These are phyloP conservation scores for Eilema depressum DNA, from an alignment of 2,888 invertebrate species.

Conservation along the genomic window DNA sequence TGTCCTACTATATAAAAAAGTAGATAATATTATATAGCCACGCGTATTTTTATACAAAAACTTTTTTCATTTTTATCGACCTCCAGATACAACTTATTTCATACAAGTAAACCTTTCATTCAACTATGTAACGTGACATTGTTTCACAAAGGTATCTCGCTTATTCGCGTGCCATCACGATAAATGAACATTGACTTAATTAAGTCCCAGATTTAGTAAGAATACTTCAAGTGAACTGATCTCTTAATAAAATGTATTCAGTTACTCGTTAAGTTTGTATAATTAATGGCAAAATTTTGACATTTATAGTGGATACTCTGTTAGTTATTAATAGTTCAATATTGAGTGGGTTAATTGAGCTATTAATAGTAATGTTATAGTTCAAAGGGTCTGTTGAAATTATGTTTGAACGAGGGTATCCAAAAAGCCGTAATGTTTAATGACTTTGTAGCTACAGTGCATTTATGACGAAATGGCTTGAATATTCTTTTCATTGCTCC, in stretches of 20 bases:
- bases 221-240: conserved; percentile 47
- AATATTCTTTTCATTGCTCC: too few relatives aligned
- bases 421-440: neutral
- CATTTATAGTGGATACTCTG: conserved; percentile 5
- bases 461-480: neutral
- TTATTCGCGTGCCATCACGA: conserved; percentile 68
- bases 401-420: neutral
- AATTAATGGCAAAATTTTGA: conserved; percentile 6
- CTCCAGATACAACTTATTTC: neutral
- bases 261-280: conserved; percentile 18
- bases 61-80: too few relatives aligned
- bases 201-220: conserved; percentile 64
- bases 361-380: conserved; percentile 1
- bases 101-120: conserved; percentile 2
- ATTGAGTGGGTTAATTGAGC: conserved; percentile 3
- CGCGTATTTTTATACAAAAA: too few relatives aligned
- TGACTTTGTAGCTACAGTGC: neutral
- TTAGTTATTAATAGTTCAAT: conserved; percentile 8
- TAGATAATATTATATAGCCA: too few relatives aligned
- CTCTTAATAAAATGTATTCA: conserved; percentile 26
- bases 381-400: neutral
- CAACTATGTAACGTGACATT: conserved; percentile 65
- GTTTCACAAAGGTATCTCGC: conserved; percentile 65
- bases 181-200: conserved; percentile 69
- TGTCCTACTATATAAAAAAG: too few relatives aligned